Percentiles rank a stretch among this genome's conserved stretches.
These are phyloP conservation scores for Heterochromis multidens DNA, from an alignment of 2,113 vertebrate genomes.

Conservation along the genomic window DNA sequence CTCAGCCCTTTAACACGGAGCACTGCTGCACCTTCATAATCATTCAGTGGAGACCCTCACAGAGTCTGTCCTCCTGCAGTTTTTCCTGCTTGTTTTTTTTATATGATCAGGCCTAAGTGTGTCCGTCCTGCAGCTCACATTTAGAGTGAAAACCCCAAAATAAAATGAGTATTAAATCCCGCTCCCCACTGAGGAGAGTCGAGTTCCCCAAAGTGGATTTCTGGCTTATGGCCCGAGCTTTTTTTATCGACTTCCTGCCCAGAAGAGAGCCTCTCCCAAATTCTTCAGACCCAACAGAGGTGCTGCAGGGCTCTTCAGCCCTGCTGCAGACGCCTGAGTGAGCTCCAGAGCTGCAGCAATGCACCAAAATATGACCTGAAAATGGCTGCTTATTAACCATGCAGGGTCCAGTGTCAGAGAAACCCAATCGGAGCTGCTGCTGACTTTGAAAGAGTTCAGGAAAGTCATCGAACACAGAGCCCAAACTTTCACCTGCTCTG, in stretches of 20 bases:
- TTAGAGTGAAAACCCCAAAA: background rate
- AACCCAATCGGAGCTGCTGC: background rate
- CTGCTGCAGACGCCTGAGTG: background rate
- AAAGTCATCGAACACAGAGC: background rate
- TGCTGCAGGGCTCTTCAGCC: background rate
- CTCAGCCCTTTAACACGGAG: too few relatives aligned
- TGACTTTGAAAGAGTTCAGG: background rate
- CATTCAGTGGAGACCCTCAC: too few relatives aligned
- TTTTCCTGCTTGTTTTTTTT: too few relatives aligned
- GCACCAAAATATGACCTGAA: background rate
- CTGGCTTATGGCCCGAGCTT: conserved; percentile 1
- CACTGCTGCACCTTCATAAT: too few relatives aligned
- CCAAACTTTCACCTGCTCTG: background rate
- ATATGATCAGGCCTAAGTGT: too few relatives aligned
- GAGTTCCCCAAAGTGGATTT: conserved; percentile 21
- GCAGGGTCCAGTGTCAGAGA: background rate
- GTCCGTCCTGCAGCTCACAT: background rate
- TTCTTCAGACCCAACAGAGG: background rate
- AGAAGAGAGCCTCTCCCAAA: background rate
- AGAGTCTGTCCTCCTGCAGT: too few relatives aligned
- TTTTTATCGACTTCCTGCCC: background rate
- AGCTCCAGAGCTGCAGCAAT: background rate
- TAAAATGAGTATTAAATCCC: background rate
- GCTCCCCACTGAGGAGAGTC: background rate
- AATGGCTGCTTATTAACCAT: background rate